Percentiles rank a stretch among this genome's conserved stretches.
Evolutionary conservation across 2,113 vertebrate genomes (phyloP).

Genomic region (Oryzias celebensis): DNA sequence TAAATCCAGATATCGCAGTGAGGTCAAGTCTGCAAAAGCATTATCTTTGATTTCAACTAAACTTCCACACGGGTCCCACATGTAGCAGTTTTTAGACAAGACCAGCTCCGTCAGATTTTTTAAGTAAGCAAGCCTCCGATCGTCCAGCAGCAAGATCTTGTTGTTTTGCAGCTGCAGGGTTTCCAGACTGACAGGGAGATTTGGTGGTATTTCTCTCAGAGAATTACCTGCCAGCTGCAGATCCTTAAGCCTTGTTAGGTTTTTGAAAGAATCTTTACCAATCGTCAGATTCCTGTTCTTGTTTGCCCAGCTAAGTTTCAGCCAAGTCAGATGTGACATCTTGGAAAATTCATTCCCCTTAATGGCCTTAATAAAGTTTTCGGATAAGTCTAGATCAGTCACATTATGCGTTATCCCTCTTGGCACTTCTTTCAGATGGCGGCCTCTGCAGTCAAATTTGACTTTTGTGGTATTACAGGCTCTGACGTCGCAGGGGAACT

Average conservation of each 20-base stretch:
- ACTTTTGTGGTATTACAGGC: slow-evolving; percentile 18
- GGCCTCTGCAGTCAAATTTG: slow-evolving; percentile 64
- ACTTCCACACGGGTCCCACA: slow-evolving; percentile 48
- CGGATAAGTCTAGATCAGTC: slow-evolving; percentile 69
- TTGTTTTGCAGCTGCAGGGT: slow-evolving; percentile 42
- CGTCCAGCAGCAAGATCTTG: slow-evolving; percentile 50
- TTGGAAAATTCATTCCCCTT: slow-evolving; percentile 45
- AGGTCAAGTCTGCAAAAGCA: slow-evolving; percentile 50
- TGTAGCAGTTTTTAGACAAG: slow-evolving; percentile 67
- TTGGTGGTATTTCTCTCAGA: slow-evolving; percentile 44
- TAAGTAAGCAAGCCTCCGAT: slow-evolving; percentile 34
- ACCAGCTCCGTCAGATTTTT: slow-evolving; percentile 37
- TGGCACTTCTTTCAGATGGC: slow-evolving; percentile 68
- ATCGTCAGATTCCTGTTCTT: background rate
- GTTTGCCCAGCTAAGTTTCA: slow-evolving; percentile 63
- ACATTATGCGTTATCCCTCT: slow-evolving; percentile 52
- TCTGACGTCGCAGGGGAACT: slow-evolving; percentile 70
- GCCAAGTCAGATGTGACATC: slow-evolving; percentile 62
- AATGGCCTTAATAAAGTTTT: slow-evolving; percentile 72
- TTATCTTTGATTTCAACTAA: slow-evolving; percentile 1
- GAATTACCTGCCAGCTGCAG: slow-evolving; percentile 44
- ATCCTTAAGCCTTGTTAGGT: slow-evolving; percentile 62
- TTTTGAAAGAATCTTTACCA: slow-evolving; percentile 48
- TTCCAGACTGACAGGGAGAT: slow-evolving; percentile 55
- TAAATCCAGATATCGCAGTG: slow-evolving; percentile 45